These are phyloP conservation scores for Campaea margaritaria DNA, from an alignment of 2,888 invertebrate species.

Conservation along the genomic window DNA sequence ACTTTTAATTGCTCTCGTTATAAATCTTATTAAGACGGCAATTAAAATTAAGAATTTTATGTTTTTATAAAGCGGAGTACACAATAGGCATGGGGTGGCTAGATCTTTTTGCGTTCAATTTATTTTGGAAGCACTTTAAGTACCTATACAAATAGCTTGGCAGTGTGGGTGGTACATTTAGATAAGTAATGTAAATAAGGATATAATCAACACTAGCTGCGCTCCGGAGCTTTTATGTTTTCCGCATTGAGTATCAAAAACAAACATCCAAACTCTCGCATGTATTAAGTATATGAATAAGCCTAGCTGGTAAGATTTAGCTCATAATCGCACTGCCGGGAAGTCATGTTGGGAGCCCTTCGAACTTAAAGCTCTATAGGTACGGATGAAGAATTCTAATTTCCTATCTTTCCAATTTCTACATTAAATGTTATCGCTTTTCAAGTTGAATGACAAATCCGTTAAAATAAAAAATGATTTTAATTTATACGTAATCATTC, in stretches of 20 bases:
- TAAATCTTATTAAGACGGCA: slow-evolving; percentile 62
- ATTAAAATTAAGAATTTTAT: slow-evolving; percentile 55
- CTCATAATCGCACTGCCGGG: too few relatives aligned
- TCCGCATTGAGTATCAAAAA: too few relatives aligned
- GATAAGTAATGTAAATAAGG: too few relatives aligned
- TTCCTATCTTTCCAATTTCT: slow-evolving; percentile 2
- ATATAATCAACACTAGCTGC: too few relatives aligned
- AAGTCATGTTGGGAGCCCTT: too few relatives aligned
- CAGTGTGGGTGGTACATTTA: too few relatives aligned
- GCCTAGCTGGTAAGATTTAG: too few relatives aligned
- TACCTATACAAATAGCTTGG: too few relatives aligned
- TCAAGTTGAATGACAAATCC: slow-evolving; percentile 33
- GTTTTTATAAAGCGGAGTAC: slow-evolving; percentile 9
- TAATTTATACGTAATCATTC: slow-evolving; percentile 22
- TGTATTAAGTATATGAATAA: too few relatives aligned
- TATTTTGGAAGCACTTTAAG: background rate
- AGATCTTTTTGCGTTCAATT: background rate
- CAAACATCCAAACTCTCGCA: too few relatives aligned
- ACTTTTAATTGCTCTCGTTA: slow-evolving; percentile 67
- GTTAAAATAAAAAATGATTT: slow-evolving; percentile 29
- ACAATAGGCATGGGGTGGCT: slow-evolving; percentile 9
- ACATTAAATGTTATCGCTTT: slow-evolving; percentile 22
- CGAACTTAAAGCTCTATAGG: too few relatives aligned
- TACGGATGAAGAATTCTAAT: background rate
- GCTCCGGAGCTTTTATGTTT: too few relatives aligned